phyloP scores from a whole-genome alignment of 2,113 vertebrate species.

The Kryptolebias marmoratus region DNA sequence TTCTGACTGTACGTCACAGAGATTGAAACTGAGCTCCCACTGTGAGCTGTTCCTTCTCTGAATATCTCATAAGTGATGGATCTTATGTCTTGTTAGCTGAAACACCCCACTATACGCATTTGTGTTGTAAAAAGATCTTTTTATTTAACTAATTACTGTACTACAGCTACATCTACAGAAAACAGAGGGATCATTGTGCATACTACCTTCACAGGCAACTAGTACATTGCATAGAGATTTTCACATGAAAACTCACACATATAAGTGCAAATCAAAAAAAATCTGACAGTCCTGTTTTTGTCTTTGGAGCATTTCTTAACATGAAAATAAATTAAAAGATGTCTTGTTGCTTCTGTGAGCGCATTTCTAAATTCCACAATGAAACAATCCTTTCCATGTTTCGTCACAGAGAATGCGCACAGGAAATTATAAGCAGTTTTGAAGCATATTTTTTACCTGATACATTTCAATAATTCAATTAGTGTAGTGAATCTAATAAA shows the following conservation, averaged over 20 bases:
- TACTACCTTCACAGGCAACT: slow-evolving; percentile 19
- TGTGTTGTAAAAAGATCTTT: slow-evolving; percentile 35
- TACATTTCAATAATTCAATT: neutral
- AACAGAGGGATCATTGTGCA: slow-evolving; percentile 36
- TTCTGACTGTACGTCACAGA: neutral
- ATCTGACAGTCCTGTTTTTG: slow-evolving; percentile 26
- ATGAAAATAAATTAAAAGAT: slow-evolving; percentile 19
- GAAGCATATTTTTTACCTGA: slow-evolving; percentile 7
- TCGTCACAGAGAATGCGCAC: slow-evolving; percentile 27
- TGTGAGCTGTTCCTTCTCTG: neutral
- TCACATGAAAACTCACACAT: slow-evolving; percentile 17
- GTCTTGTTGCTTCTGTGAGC: slow-evolving; percentile 11
- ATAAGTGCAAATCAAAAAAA: slow-evolving; percentile 48
- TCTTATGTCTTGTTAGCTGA: neutral
- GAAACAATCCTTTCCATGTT: slow-evolving; percentile 29
- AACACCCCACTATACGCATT: slow-evolving; percentile 24
- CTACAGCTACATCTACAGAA: slow-evolving; percentile 45
- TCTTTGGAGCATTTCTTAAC: slow-evolving; percentile 33
- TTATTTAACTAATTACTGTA: slow-evolving; percentile 45
- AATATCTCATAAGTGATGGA: neutral
- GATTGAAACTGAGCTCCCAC: neutral
- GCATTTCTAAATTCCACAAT: slow-evolving; percentile 38
- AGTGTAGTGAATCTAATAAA: neutral
- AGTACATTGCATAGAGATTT: slow-evolving; percentile 17
- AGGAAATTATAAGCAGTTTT: neutral